A percentile compares a stretch with the other conserved stretches of the same genome.
Evolutionary conservation across 2,113 vertebrate species (phyloP).

Genomic region (Aspidoscelis tigris): DNA sequence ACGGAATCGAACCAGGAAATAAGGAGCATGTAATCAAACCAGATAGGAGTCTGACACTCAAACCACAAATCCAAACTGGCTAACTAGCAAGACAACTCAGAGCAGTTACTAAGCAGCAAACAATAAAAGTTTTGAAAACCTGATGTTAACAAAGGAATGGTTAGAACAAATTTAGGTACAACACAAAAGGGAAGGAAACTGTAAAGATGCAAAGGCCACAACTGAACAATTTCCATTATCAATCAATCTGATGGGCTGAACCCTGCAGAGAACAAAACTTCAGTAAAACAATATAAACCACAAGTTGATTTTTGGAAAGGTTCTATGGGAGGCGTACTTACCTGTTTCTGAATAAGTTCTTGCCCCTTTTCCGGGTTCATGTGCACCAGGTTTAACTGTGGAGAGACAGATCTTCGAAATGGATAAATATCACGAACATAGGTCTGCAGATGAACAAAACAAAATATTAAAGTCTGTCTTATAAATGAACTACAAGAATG

Average conservation of each 20-base stretch:
- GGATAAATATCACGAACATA: slow-evolving; percentile 98
- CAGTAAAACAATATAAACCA: neutral
- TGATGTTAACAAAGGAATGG: neutral
- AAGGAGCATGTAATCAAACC: no score
- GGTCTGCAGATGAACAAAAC: slow-evolving; percentile 78
- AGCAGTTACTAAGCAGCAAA: neutral
- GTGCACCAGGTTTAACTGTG: slow-evolving; percentile 95
- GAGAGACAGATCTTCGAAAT: slow-evolving; percentile 95
- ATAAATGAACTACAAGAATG: slow-evolving; percentile 6
- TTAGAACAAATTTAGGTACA: neutral
- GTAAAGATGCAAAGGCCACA: neutral
- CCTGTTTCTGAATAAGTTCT: slow-evolving; percentile 98
- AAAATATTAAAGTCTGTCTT: slow-evolving; percentile 33
- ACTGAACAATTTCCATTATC: neutral
- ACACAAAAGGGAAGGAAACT: neutral
- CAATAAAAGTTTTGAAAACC: no score
- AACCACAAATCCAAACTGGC: neutral
- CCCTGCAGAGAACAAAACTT: neutral
- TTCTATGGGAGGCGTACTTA: slow-evolving; percentile 45
- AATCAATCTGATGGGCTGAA: neutral
- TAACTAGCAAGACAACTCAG: neutral
- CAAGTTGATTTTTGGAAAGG: slow-evolving; percentile 4
- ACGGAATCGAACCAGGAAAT: no score
- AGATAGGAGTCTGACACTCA: no score
- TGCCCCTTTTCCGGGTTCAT: slow-evolving; percentile 97